Evolutionary conservation across 2,113 vertebrate genomes (phyloP), one percentile per base, ranked within the genome.

Genomic region (Megaleporinus macrocephalus): DNA sequence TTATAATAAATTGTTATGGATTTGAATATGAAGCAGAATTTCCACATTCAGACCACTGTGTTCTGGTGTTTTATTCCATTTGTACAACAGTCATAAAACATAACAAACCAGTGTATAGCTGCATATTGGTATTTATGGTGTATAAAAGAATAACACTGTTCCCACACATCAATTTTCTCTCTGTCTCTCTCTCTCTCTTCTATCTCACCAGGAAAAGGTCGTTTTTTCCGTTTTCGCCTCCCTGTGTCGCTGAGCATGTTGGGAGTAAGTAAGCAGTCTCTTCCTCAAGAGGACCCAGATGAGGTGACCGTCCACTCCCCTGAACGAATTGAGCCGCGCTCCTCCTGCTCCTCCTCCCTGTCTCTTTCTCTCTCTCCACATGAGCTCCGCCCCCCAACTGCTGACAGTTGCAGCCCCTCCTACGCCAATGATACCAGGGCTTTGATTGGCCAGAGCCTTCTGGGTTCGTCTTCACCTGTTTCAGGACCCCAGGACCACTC

Each of bases 201-300:
- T 66, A 22, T 71, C 33, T 69, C 27, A 20, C 81, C 82, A 91
- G 91, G 90, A 81, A 85, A 91, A 95, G 96, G 97, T 10, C 95
- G 95, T 88, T 94, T 98, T 89, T 97, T 99, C 87, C 95, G 96
- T 16, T 96, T 99, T 85, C 96, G 95, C 49, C 92, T 99, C 59
- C 97, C 97, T 27, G 93, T 93, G 69, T 62, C 85, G 0, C 61
- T 98, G 86, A 95, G 95, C 74, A 95, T 98, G 86, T 88, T 99
- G 78, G 96, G 96, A 0, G 95, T 97, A 87, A 95, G 95, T 89
- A 99, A 99, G 86, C 96, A 98, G 85, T 99, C 97, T 12, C 93
- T 99, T 33, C 98, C 98, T 0, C 98, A 98, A 88, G 98, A 99
- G 81, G 98, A 99, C 82, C 98, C 98, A 0, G 97, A 99, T 15